These are phyloP conservation scores for Drosophila pseudotalamancana DNA, from an alignment of 2,888 invertebrate species.

Conservation along the genomic window DNA sequence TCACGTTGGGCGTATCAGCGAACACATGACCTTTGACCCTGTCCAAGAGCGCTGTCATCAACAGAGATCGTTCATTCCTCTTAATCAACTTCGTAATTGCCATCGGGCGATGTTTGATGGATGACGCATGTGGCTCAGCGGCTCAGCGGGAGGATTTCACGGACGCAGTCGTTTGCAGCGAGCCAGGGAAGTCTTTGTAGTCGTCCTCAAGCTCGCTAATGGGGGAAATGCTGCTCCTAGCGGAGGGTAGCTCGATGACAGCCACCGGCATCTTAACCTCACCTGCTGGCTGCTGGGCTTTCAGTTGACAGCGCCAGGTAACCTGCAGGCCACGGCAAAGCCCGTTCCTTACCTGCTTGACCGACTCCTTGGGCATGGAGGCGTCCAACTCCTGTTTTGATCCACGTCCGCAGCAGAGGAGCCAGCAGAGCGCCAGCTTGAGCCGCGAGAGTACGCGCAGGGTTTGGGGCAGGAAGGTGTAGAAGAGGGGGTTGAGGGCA, in stretches of 20 bases:
- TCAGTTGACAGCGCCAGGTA: slow-evolving; percentile 46
- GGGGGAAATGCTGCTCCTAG: slow-evolving; percentile 21
- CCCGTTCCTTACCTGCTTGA: background rate
- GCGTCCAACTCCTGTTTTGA: slow-evolving; percentile 4
- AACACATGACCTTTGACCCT: slow-evolving; percentile 18
- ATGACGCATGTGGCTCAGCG: slow-evolving; percentile 34
- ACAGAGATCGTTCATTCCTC: slow-evolving; percentile 11
- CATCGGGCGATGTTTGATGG: slow-evolving; percentile 39
- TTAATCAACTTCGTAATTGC: slow-evolving; percentile 52
- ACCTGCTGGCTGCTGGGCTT: background rate
- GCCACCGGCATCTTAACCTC: background rate
- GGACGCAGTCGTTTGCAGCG: slow-evolving; percentile 41
- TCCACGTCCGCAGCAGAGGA: slow-evolving; percentile 29
- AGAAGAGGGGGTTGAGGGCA: slow-evolving; percentile 86
- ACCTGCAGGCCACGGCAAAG: slow-evolving; percentile 33
- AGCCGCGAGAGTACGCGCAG: slow-evolving; percentile 63
- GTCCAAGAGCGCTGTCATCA: background rate
- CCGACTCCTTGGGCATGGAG: slow-evolving; percentile 42
- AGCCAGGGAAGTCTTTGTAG: slow-evolving; percentile 30
- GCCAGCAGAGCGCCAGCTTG: slow-evolving; percentile 14
- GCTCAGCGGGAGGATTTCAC: slow-evolving; percentile 41
- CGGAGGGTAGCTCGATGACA: background rate
- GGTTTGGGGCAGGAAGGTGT: slow-evolving; percentile 86
- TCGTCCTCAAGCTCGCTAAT: slow-evolving; percentile 19
- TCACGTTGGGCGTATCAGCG: slow-evolving; percentile 22